Percentiles rank a stretch among this genome's conserved stretches.
Conservation (phyloP, 2,888 invertebrate genomes). For the Dasysyrphus tricinctus region DNA sequence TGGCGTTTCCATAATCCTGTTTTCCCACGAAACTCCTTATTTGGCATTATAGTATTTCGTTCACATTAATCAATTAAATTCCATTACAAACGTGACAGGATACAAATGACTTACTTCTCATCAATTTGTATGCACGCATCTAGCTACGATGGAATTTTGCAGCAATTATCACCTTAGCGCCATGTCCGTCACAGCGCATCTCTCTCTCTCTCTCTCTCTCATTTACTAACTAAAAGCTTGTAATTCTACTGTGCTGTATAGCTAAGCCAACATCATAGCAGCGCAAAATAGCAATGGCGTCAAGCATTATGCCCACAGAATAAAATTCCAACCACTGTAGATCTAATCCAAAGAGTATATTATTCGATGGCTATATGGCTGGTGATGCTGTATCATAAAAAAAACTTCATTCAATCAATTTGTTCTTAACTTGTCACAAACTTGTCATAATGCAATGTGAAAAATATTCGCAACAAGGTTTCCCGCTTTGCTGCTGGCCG, state of each 20-base stretch:
- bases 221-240: too few species aligned
- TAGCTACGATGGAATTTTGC: conserved; percentile 57
- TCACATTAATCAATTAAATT: conserved; percentile 49
- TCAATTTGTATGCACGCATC: conserved; percentile 70
- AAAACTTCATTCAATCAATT: conserved; percentile 68
- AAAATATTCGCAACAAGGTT: conserved; percentile 64
- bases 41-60: background rate
- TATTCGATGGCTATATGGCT: conserved; percentile 1
- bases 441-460: conserved; percentile 73
- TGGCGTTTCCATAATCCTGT: conserved; percentile 14
- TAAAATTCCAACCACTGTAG: conserved; percentile 34
- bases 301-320: conserved; percentile 34
- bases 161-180: conserved; percentile 74
- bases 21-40: conserved; percentile 20
- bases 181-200: conserved; percentile 59
- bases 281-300: conserved; percentile 11
- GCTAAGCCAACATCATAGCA: background rate
- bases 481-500: conserved; percentile 35
- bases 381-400: conserved; percentile 19
- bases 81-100: conserved; percentile 60
- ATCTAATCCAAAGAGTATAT: conserved; percentile 17
- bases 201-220: conserved; percentile 38
- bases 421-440: conserved; percentile 74
- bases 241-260: conserved; percentile 5
- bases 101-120: conserved; percentile 70